These are phyloP conservation scores for Geophilus truncorum DNA, from an alignment of 2,888 invertebrate species.

Conservation along the genomic window DNA sequence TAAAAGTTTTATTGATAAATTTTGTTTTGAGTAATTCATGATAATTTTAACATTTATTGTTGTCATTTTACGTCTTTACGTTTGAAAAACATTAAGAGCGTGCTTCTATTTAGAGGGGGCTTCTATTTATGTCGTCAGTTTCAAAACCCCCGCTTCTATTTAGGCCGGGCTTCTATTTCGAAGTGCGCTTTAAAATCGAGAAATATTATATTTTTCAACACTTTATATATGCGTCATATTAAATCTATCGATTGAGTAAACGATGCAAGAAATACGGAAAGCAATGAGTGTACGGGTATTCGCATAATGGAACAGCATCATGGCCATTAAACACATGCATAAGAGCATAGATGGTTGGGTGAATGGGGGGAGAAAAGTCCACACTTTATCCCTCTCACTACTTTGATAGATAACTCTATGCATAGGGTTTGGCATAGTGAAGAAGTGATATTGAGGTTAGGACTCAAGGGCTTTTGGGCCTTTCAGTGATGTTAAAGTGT, in stretches of 20 bases:
- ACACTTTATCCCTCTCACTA: background rate
- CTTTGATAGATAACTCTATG: background rate
- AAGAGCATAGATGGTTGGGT: background rate
- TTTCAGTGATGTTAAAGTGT: background rate
- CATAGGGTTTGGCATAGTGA: background rate
- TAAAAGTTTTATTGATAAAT: no score
- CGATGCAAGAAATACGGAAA: background rate
- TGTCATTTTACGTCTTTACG: no score
- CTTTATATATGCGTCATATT: background rate
- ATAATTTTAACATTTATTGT: no score
- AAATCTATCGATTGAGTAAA: background rate
- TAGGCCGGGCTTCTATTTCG: no score
- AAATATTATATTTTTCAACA: no score
- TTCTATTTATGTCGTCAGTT: no score
- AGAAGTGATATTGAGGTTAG: background rate
- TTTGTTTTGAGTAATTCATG: no score
- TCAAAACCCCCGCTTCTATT: no score
- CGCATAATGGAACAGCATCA: background rate
- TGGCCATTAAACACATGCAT: background rate
- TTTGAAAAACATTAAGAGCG: no score
- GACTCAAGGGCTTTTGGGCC: background rate
- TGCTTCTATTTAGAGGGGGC: no score
- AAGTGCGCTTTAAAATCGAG: no score
- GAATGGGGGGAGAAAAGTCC: background rate
- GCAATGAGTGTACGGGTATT: background rate